Base-by-base conservation (phyloP, 2,797 vertebrate species). In the Lindbergichthys nudifrons region DNA sequence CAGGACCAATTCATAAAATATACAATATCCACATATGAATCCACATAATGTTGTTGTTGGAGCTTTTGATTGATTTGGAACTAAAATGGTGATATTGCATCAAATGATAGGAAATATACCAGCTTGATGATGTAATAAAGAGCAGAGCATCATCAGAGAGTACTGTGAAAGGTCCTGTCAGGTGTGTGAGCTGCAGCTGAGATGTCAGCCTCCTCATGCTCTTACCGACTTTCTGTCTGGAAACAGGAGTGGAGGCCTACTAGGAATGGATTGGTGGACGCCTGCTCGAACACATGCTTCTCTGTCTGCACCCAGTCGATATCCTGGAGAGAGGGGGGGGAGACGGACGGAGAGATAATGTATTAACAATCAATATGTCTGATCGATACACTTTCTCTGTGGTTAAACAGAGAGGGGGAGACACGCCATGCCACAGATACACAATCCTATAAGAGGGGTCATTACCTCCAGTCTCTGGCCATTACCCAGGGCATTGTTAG, bases 271-370 rank as follows among this genome's bases (percentile, higher is more conserved):
- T 97, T 99, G 92, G 95, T 97, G 88, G 98, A 98, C 3, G 98
- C 98, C 93, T 99, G 98, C 87, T 99, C 97, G 62, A 99, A 99
- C 84, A 99, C 98, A 4, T 99, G 98, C 93, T 99, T 99, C 95
- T 99, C 98, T 5, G 98, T 99, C 95, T 99, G 98, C 62, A 99
- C 98, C 98, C 98, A 99, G 92, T 99, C 98, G 16, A 99, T 98
- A 82, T 99, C 98, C 98, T 99, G 92, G 81, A 94, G 77, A 65
- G 73, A 90, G 19, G 62, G 19, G 76, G 70, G 79, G 84, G 72
- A 80, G 53, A 77, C 30, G 61, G 30, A 80, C 36, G 41, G 45
- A 51, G 16, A 79, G 74, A 75, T 68, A 45, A 73, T 64, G 30
- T 58, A 73, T 75, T 70, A 78, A 59, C 70, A 75, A 79, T 83